Percentiles rank a stretch among this genome's conserved stretches.
Conservation (phyloP, 2,113 vertebrate species). For the Origma solitaria region DNA sequence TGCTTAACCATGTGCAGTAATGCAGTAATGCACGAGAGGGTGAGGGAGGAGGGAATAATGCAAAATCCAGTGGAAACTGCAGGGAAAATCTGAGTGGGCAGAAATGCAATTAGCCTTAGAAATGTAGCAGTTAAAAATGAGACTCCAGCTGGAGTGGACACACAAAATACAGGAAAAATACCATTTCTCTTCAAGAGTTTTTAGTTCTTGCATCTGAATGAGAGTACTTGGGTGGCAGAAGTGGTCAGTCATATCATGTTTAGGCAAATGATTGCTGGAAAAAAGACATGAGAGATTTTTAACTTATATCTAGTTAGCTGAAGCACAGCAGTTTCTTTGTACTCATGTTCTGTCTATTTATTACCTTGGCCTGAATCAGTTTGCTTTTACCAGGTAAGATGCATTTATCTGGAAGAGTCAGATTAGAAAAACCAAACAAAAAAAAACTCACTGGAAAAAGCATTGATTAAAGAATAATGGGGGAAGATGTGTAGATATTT, state of each 20-base stretch:
- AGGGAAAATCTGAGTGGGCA: background rate
- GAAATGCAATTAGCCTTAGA: background rate
- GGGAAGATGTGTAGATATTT: background rate
- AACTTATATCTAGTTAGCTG: background rate
- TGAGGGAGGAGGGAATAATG: background rate
- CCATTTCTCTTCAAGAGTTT: background rate
- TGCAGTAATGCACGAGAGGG: background rate
- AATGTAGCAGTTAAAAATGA: background rate
- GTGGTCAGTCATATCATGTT: background rate
- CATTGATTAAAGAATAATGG: background rate
- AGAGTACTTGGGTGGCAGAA: background rate
- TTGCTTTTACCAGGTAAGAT: background rate
- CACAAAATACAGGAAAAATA: background rate
- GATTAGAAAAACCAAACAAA: background rate
- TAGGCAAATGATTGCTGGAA: background rate
- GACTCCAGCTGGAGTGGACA: background rate
- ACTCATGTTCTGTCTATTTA: accelerated
- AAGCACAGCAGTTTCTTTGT: background rate
- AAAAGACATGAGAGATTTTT: background rate
- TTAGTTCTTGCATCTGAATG: background rate
- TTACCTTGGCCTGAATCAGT: background rate
- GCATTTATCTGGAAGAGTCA: background rate
- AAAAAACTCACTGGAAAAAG: background rate
- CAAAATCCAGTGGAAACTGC: background rate
- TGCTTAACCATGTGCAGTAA: background rate